Percentiles rank a stretch among this genome's conserved stretches.
Conservation (phyloP, 2,113 vertebrate genomes). For the Eonycteris spelaea region DNA sequence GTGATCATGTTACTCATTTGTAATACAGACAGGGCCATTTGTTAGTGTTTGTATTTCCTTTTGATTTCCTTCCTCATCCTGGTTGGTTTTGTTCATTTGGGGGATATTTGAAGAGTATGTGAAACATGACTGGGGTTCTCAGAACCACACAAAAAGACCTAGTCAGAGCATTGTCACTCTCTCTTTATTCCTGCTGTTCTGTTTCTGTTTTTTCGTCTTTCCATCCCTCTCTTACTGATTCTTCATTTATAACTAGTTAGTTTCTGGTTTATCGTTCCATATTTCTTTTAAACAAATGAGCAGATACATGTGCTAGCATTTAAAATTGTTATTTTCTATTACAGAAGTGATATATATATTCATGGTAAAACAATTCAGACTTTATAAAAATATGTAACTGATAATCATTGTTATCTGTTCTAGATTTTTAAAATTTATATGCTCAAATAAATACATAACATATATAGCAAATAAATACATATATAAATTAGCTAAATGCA, state of each 20-base stretch:
- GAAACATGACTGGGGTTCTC: neutral
- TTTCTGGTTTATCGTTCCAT: neutral
- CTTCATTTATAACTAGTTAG: neutral
- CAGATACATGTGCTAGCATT: neutral
- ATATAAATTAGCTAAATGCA: neutral
- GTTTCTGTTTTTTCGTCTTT: neutral
- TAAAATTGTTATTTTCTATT: neutral
- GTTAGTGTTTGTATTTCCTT: neutral
- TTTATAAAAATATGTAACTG: neutral
- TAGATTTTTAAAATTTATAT: slow-evolving; percentile 5
- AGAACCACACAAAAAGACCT: neutral
- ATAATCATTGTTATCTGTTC: neutral
- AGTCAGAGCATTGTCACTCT: neutral
- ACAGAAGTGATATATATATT: neutral
- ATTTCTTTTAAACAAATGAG: slow-evolving; percentile 19
- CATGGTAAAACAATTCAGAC: neutral
- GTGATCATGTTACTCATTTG: neutral
- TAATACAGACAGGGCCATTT: neutral
- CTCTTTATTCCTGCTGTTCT: neutral
- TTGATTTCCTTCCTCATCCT: neutral
- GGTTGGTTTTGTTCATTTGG: neutral
- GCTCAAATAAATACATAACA: neutral
- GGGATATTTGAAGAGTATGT: neutral
- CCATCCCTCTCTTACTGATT: neutral
- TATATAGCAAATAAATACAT: neutral